Conservation (phyloP, 1,140 invertebrate genomes). For the Listronotus oregonensis region DNA sequence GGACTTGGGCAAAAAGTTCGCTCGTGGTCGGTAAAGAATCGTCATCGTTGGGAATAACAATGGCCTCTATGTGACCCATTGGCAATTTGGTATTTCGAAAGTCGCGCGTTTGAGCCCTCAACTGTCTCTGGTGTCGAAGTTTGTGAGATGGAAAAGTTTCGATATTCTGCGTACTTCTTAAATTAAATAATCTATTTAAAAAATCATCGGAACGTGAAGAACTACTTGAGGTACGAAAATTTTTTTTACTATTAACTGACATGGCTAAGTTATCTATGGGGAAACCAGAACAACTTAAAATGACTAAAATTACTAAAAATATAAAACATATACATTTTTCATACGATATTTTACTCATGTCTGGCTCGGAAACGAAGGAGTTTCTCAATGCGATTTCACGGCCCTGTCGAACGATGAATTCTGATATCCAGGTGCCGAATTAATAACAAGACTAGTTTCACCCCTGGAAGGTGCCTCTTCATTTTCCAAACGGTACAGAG, state of each 20-base stretch:
- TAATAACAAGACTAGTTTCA: constrained; percentile 18
- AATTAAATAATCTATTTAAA: constrained; percentile 15
- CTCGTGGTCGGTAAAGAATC: constrained; percentile 6
- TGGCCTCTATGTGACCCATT: constrained; percentile 30
- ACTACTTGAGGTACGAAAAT: constrained; percentile 42
- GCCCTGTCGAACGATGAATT: constrained; percentile 33
- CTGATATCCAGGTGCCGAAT: constrained; percentile 46
- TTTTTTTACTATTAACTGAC: constrained; percentile 46
- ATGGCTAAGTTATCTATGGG: constrained; percentile 52
- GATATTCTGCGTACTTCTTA: not conserved
- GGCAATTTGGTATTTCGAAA: constrained; percentile 13
- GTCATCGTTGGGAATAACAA: constrained; percentile 23
- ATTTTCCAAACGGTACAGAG: constrained; percentile 41
- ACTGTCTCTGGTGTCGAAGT: constrained; percentile 12
- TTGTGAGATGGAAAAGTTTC: not conserved
- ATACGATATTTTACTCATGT: constrained; percentile 55
- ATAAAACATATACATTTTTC: constrained; percentile 56
- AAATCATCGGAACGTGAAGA: constrained; percentile 15
- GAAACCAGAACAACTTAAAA: constrained; percentile 55
- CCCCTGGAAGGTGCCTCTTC: constrained; percentile 35
- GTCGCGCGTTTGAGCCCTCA: constrained; percentile 29
- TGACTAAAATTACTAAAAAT: constrained; percentile 53
- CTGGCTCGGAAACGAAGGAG: constrained; percentile 44
- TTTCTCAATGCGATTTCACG: constrained; percentile 34
- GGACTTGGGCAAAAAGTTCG: constrained; percentile 23